Percentiles rank a stretch among this genome's conserved stretches.
These are phyloP conservation scores for Masnerella sp. DNA, from an alignment of 2,888 invertebrate species.

Conservation along the genomic window DNA sequence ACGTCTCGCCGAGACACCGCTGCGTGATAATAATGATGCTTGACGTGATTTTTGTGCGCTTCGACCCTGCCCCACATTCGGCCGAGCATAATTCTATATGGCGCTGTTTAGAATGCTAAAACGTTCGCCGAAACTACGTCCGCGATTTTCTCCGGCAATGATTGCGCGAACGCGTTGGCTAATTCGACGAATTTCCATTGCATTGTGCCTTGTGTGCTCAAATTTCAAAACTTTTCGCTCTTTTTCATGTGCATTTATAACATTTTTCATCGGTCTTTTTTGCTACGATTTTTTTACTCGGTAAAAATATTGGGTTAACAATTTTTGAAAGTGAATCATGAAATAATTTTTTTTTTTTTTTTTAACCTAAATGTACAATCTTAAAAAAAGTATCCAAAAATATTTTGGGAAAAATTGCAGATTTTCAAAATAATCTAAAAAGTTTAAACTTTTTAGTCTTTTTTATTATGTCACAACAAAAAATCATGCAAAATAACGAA, in stretches of 20 bases:
- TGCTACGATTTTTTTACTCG: too few relatives aligned
- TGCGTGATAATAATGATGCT: constrained; percentile 36
- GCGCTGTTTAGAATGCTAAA: constrained; percentile 44
- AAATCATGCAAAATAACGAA: too few relatives aligned
- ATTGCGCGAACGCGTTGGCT: constrained; percentile 36
- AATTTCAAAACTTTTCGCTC: constrained; percentile 21
- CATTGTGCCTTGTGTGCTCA: constrained; percentile 11
- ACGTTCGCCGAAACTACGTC: constrained; percentile 37
- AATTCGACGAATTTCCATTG: constrained; percentile 36
- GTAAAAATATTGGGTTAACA: too few relatives aligned
- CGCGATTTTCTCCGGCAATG: constrained; percentile 29
- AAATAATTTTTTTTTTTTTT: too few relatives aligned
- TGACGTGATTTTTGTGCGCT: constrained; percentile 49
- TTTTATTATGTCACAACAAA: too few relatives aligned
- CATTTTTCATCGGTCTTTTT: too few relatives aligned
- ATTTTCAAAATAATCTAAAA: too few relatives aligned
- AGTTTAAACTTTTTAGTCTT: too few relatives aligned
- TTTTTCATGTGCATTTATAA: not conserved
- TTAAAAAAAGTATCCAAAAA: too few relatives aligned
- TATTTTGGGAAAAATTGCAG: too few relatives aligned
- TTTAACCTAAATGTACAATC: too few relatives aligned
- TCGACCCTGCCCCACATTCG: constrained; percentile 55
- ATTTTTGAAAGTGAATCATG: too few relatives aligned
- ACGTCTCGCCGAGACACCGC: constrained; percentile 13
- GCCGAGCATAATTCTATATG: constrained; percentile 28